Evolutionary conservation across 2,797 vertebrate genomes (phyloP).

Genomic region (Sphenopsis melanotis): DNA sequence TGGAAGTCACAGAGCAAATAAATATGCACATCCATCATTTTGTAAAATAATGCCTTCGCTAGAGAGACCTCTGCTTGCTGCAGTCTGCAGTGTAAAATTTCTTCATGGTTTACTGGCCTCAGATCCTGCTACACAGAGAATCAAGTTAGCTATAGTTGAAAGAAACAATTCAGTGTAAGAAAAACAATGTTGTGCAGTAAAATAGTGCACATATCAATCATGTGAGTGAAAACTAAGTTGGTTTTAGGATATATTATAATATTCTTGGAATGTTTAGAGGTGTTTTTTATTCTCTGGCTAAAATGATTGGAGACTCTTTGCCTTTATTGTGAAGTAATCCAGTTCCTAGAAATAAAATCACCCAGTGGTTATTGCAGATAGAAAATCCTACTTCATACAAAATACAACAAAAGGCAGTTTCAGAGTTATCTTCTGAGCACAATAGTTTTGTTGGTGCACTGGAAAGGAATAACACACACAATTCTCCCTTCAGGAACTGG

Average conservation of each 20-base stretch:
- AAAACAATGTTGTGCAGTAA: background rate
- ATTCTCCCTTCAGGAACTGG: background rate
- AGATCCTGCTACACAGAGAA: background rate
- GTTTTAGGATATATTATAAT: background rate
- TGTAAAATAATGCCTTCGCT: constrained; percentile 30
- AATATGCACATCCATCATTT: constrained; percentile 67
- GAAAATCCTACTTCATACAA: background rate
- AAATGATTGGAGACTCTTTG: background rate
- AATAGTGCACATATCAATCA: background rate
- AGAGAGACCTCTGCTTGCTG: constrained; percentile 43
- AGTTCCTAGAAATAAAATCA: constrained; percentile 29
- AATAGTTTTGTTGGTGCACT: background rate
- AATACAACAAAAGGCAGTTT: constrained; percentile 23
- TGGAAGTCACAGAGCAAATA: constrained; percentile 63
- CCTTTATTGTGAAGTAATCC: background rate
- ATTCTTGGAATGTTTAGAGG: background rate
- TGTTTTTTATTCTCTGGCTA: background rate
- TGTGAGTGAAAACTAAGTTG: background rate
- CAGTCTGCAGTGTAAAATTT: background rate
- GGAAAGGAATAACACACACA: background rate
- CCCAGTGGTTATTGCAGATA: background rate
- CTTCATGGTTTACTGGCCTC: background rate
- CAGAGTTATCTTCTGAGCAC: constrained; percentile 8
- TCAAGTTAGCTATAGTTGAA: background rate
- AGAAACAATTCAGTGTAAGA: background rate